phyloP scores from a whole-genome alignment of 1,140 invertebrate species.

The Scaptodrosophila lebanonensis region DNA sequence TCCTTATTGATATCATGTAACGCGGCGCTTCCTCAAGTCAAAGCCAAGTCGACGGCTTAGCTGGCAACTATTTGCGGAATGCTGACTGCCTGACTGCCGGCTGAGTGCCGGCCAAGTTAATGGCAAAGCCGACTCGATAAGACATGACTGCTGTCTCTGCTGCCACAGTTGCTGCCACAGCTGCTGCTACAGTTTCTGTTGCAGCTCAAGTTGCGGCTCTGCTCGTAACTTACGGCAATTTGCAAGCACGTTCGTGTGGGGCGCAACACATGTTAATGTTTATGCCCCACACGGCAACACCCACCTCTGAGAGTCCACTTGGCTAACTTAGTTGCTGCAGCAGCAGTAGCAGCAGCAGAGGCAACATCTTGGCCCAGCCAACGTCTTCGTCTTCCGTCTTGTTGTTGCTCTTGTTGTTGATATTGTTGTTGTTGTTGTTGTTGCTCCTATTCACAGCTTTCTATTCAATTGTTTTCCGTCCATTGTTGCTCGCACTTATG shows the following conservation, averaged over 20 bases:
- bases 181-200: conserved; percentile 9
- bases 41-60: too few species aligned
- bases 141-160: conserved; percentile 61
- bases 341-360: not conserved
- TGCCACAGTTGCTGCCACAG: conserved; percentile 19
- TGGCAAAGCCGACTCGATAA: conserved; percentile 60
- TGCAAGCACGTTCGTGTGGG: not conserved
- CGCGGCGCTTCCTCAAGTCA: conserved; percentile 43
- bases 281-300: not conserved
- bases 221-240: too few species aligned
- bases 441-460: conserved; percentile 38
- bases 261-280: conserved; percentile 13
- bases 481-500: conserved; percentile 13
- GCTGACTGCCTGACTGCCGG: conserved; percentile 39
- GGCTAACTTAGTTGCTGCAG: conserved; percentile 2
- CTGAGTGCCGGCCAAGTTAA: conserved; percentile 50
- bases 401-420: not conserved
- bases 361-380: too few species aligned
- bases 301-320: too few species aligned
- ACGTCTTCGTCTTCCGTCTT: not conserved
- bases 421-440: not conserved
- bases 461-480: conserved; percentile 39
- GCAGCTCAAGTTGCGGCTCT: not conserved
- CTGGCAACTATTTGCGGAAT: not conserved
- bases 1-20: conserved; percentile 63